Conservation (phyloP, 2,113 vertebrate species). For the Camelus dromedarius region DNA sequence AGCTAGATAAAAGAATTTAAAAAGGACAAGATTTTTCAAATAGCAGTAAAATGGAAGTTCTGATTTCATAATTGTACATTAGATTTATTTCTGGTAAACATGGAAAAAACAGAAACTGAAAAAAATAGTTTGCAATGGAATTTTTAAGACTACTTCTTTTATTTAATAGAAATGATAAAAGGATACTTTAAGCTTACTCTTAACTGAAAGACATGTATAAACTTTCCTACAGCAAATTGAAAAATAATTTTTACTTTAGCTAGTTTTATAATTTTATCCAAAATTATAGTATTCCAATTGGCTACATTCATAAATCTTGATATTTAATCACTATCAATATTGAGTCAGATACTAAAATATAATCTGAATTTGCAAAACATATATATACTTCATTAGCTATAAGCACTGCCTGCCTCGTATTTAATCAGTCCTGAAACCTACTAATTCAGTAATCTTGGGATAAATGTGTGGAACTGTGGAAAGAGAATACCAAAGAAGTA, state of each 20-base stretch:
- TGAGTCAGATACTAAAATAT: neutral
- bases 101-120: neutral
- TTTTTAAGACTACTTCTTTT: conserved; percentile 35
- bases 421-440: conserved; percentile 16
- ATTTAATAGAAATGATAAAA: neutral
- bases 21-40: conserved; percentile 5
- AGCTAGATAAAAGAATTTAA: neutral
- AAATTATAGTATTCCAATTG: conserved; percentile 3
- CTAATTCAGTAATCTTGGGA: neutral
- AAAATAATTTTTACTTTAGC: neutral
- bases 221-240: neutral
- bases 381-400: neutral
- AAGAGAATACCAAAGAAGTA: conserved; percentile 20
- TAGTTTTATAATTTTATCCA: neutral
- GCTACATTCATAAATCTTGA: conserved; percentile 5
- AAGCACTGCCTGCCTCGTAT: neutral
- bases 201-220: conserved; percentile 13
- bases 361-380: neutral
- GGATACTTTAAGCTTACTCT: neutral
- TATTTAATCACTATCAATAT: neutral
- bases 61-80: neutral
- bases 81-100: conserved; percentile 2
- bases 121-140: neutral
- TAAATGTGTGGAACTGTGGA: neutral
- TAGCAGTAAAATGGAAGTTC: neutral